phyloP scores from a whole-genome alignment of 2,888 invertebrate species.

The Drosophila merina region DNA sequence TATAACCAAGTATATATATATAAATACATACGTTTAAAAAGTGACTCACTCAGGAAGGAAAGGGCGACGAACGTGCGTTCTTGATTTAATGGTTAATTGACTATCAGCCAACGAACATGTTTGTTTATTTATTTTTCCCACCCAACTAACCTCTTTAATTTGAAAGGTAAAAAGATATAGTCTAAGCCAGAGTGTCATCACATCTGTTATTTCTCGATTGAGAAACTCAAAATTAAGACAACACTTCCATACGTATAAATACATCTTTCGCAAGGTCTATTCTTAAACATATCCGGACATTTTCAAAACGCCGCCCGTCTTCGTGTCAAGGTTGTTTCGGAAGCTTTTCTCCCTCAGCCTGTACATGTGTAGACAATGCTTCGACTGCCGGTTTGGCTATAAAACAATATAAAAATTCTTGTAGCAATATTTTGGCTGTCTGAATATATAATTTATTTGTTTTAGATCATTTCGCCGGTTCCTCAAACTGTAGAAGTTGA shows the following conservation, averaged over 20 bases:
- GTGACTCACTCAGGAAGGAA: constrained; percentile 28
- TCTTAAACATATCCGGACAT: constrained; percentile 34
- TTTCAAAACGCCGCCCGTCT: constrained; percentile 27
- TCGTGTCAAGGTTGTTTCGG: constrained; percentile 31
- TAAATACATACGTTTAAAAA: background rate
- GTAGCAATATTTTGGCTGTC: constrained; percentile 11
- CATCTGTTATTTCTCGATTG: constrained; percentile 15
- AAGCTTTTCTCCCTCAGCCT: constrained; percentile 19
- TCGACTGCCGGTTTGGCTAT: constrained; percentile 39
- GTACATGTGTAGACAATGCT: background rate
- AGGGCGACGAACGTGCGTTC: constrained; percentile 26
- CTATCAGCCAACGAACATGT: constrained; percentile 32
- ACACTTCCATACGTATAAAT: background rate
- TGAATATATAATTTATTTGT: no score
- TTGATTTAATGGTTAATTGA: constrained; percentile 43
- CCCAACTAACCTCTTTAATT: constrained; percentile 9
- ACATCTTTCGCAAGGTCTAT: constrained; percentile 12
- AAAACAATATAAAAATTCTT: constrained; percentile 32
- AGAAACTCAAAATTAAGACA: constrained; percentile 13
- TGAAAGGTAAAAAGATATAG: constrained; percentile 11
- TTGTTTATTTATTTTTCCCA: constrained; percentile 3
- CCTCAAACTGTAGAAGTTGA: constrained; percentile 9
- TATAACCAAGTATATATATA: background rate
- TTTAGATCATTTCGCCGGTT: background rate
- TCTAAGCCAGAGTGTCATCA: background rate